Conservation (phyloP, 2,888 invertebrate species). For the Drosophila buzzatii region DNA sequence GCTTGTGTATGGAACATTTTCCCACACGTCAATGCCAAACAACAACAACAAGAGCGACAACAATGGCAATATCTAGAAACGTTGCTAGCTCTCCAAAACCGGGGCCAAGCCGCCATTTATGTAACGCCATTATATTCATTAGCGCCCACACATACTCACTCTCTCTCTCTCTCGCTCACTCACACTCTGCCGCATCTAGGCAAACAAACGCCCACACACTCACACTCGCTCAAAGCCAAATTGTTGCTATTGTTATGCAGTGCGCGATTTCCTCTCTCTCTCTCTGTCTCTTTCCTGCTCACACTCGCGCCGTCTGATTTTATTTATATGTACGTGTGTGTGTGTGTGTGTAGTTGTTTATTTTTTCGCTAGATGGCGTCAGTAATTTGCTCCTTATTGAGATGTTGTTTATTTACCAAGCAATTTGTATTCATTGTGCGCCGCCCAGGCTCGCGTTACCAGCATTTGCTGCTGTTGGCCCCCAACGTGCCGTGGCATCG, state of each 20-base stretch:
- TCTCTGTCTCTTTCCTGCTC: conserved; percentile 8
- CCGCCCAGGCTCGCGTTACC: conserved; percentile 56
- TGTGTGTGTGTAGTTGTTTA: conserved; percentile 40
- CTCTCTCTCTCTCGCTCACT: neutral
- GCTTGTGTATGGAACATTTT: conserved; percentile 58
- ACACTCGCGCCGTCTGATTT: conserved; percentile 38
- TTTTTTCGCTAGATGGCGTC: conserved; percentile 73
- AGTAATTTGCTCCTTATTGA: conserved; percentile 82
- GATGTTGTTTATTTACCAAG: conserved; percentile 82
- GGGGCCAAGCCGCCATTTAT: conserved; percentile 63
- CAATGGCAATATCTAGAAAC: conserved; percentile 41
- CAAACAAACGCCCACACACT: conserved; percentile 15
- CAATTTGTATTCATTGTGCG: conserved; percentile 80
- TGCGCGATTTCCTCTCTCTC: conserved; percentile 49
- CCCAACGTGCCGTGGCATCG: neutral
- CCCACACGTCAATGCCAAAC: conserved; percentile 68
- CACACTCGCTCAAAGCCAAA: conserved; percentile 51
- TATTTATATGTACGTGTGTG: conserved; percentile 39
- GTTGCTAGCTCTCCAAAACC: conserved; percentile 34
- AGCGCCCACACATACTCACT: conserved; percentile 54
- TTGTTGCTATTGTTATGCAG: conserved; percentile 78
- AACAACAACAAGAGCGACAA: conserved; percentile 21
- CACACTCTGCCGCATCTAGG: conserved; percentile 3
- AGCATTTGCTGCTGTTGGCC: conserved; percentile 8
- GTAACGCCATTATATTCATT: conserved; percentile 80